phyloP scores from a whole-genome alignment of 2,888 invertebrate species.

The Lutraria lutraria region DNA sequence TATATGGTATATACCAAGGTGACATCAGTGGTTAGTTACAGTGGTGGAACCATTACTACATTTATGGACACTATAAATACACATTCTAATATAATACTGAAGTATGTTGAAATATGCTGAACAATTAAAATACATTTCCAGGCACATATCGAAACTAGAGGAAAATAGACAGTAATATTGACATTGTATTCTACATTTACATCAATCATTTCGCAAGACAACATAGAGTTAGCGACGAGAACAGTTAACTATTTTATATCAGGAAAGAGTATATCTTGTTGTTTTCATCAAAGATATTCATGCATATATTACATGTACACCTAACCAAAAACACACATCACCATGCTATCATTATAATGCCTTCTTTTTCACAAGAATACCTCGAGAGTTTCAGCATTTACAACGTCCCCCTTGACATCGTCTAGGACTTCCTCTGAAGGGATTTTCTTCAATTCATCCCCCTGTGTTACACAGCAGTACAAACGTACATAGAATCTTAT shows the following conservation, averaged over 20 bases:
- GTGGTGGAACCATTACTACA: too few species aligned
- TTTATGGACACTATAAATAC: too few species aligned
- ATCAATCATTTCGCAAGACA: neutral
- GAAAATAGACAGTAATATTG: neutral
- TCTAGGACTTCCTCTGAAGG: constrained; percentile 71
- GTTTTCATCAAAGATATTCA: constrained; percentile 5
- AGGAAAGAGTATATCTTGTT: neutral
- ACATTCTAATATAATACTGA: too few species aligned
- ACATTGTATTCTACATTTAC: neutral
- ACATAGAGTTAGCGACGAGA: constrained; percentile 9
- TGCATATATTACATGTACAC: constrained; percentile 23
- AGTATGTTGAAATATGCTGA: neutral
- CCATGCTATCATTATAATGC: neutral
- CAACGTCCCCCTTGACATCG: constrained; percentile 31
- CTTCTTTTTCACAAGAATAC: neutral
- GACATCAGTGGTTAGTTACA: too few species aligned
- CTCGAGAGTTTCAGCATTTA: constrained; percentile 30
- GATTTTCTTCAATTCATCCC: constrained; percentile 81
- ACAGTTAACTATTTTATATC: constrained; percentile 10
- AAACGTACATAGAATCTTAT: neutral
- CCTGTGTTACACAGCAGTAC: constrained; percentile 64
- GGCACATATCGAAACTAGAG: neutral
- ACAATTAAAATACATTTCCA: neutral
- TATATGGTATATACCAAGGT: too few species aligned
- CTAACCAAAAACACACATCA: constrained; percentile 15